A percentile compares a stretch with the other conserved stretches of the same genome.
Conservation (phyloP, 2,888 invertebrate genomes). For the Micropterix aruncella region DNA sequence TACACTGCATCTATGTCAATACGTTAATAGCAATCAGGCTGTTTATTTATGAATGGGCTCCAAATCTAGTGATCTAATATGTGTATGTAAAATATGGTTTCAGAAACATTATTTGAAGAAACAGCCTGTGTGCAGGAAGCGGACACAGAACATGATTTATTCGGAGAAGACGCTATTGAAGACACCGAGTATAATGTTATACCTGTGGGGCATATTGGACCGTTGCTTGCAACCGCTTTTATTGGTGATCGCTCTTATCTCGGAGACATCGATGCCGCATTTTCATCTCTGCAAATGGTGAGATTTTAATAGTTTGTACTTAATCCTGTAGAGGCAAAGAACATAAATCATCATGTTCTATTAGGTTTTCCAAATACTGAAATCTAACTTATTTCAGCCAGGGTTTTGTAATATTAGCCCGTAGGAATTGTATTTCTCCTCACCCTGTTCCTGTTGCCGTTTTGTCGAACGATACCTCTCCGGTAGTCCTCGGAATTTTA, state of each 20-base stretch:
- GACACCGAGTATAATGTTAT: slow-evolving; percentile 11
- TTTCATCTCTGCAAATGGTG: slow-evolving; percentile 24
- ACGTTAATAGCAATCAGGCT: neutral
- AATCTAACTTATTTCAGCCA: no score
- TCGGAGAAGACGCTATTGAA: slow-evolving; percentile 14
- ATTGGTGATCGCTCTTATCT: slow-evolving; percentile 17
- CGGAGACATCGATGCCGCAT: slow-evolving; percentile 23
- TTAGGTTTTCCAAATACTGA: no score
- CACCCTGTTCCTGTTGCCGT: no score
- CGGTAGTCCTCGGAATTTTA: no score
- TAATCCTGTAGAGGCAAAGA: neutral
- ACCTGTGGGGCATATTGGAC: slow-evolving; percentile 17
- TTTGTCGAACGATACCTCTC: no score
- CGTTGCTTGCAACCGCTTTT: slow-evolving; percentile 24
- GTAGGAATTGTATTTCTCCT: no score
- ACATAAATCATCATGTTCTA: no score
- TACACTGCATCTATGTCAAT: no score
- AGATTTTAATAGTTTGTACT: slow-evolving; percentile 8
- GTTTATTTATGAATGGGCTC: neutral
- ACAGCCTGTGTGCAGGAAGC: slow-evolving; percentile 15
- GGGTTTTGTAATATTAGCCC: no score
- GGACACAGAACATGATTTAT: slow-evolving; percentile 20
- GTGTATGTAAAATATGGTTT: neutral
- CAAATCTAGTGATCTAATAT: neutral
- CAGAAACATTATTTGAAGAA: neutral